phyloP scores from a whole-genome alignment of 2,888 invertebrate species.

The Limenitis camilla region DNA sequence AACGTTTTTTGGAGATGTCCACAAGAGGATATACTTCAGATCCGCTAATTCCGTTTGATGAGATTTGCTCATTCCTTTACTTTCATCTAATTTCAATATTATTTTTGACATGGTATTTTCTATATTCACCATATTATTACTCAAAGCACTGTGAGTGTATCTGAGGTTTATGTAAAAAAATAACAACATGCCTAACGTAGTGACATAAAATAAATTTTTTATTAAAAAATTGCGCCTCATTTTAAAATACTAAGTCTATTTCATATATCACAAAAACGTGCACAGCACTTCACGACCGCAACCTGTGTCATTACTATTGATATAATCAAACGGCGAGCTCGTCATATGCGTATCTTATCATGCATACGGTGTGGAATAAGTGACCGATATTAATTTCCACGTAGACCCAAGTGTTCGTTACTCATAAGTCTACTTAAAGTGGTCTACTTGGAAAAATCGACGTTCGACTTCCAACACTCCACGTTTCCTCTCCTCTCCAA shows the following conservation, averaged over 20 bases:
- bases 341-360: too few relatives aligned
- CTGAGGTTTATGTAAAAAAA: slow-evolving; percentile 14
- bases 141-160: background rate
- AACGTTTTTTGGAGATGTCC: slow-evolving; percentile 36
- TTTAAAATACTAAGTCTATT: background rate
- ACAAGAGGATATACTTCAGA: slow-evolving; percentile 43
- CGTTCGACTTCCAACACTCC: too few relatives aligned
- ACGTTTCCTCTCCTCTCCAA: too few relatives aligned
- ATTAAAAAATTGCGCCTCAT: slow-evolving; percentile 9
- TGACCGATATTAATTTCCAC: too few relatives aligned
- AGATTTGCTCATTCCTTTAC: background rate
- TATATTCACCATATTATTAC: background rate
- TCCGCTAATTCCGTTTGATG: background rate
- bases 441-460: too few relatives aligned
- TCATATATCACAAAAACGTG: background rate
- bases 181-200: slow-evolving; percentile 6
- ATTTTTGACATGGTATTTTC: background rate
- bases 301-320: background rate
- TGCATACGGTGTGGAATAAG: too few relatives aligned
- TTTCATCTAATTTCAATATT: background rate
- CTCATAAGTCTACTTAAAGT: too few relatives aligned
- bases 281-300: background rate
- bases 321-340: background rate
- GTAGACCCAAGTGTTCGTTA: too few relatives aligned
- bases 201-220: slow-evolving; percentile 17